Base-by-base conservation (phyloP, 2,888 invertebrate species). In the Drosophila picticornis region DNA sequence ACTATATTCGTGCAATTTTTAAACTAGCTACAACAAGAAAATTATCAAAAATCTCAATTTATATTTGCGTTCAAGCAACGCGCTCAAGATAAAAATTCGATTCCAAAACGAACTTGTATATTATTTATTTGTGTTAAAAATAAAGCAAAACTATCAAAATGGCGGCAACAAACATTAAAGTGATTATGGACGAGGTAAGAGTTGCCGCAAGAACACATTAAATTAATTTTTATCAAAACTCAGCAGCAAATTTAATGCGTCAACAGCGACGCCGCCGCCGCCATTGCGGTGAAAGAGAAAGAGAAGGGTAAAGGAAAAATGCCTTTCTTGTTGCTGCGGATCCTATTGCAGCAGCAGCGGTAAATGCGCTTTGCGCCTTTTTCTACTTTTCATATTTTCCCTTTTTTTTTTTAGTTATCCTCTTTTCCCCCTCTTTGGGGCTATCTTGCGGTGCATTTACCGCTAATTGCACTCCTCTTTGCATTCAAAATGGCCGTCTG, bases 181-280 rank as follows among this genome's bases (percentile, higher is more conserved):
- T 84, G 78, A 75, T 76, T 4, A 63, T 81, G 60, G 91, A 91
- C 36, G 91, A 91, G 91, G 92, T 91, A 78, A 91, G 82, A 38
- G 38, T n/a, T 10, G 1, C 1, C 10, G 34, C 19, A 25, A 55
- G 22, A 32, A 58, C 16, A n/a, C 2, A 16, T 13, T 36, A 51
- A 22, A 43, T 22, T 22, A 7, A 19, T 29, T 58, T 67, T 40
- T 32, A 32, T 46, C 22, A 62, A n/a, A n/a, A 13, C 25, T 50
- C 52, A 43, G 11, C 59, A 46, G 60, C 22, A 43, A 31, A 55
- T 27, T 53, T 34, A 64, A 32, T 56, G 67, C 56, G 43, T 57
- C 46, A 19, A 50, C 60, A 38, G 34, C 58, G 76, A 59, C 73
- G 61, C 46, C 40, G 69, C 61, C 78, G 78, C 66, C 78, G 78